These are phyloP conservation scores for Myrmophylax atrothorax DNA, from an alignment of 2,113 vertebrate genomes.

Conservation along the genomic window DNA sequence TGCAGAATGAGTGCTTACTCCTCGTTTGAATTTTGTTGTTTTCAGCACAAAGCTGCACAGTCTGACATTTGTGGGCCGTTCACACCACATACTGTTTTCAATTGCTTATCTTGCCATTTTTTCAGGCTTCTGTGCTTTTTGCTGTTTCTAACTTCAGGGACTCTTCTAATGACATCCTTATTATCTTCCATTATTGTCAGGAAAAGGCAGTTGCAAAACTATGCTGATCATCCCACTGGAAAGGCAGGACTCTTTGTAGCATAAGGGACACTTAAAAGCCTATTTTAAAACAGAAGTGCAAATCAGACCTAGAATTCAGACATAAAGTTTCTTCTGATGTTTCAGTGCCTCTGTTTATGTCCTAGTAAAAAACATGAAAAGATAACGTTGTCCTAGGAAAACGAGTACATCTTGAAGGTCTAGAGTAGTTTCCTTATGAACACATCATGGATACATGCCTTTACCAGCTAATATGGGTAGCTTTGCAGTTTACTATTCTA, in stretches of 20 bases:
- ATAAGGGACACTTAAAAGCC: not conserved
- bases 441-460: not conserved
- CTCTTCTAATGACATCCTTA: slow-evolving; percentile 38
- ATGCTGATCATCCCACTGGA: not conserved
- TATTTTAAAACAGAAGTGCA: not conserved
- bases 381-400: not conserved
- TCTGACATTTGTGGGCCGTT: slow-evolving; percentile 35
- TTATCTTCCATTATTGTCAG: slow-evolving; percentile 24
- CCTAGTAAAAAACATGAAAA: not conserved
- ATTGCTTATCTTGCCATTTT: slow-evolving; percentile 18
- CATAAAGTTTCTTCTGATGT: not conserved
- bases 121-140: slow-evolving; percentile 48
- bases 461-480: not conserved
- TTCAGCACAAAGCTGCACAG: not conserved
- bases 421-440: not conserved
- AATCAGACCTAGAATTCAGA: not conserved
- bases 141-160: slow-evolving; percentile 52
- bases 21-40: not conserved
- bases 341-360: not conserved
- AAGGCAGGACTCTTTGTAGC: not conserved
- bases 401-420: not conserved
- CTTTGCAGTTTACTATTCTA: not conserved
- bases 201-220: not conserved
- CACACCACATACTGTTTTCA: slow-evolving; percentile 51
- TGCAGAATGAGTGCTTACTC: not conserved